Evolutionary conservation across 2,888 invertebrate species (phyloP).

Genomic region (Tenthredo distinguenda): DNA sequence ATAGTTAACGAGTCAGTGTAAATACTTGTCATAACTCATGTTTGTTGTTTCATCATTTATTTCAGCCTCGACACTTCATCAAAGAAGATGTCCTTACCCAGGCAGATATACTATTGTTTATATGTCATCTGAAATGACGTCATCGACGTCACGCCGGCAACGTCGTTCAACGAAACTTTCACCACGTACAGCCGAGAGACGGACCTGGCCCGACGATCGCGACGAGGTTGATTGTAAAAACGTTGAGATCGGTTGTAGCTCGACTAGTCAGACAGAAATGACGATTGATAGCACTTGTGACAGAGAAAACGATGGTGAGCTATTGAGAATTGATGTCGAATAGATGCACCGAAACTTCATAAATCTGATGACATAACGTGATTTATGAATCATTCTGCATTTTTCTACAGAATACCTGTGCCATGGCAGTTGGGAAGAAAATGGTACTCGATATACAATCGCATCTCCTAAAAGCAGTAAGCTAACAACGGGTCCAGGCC

Average conservation of each 20-base stretch:
- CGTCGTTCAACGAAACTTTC: slow-evolving; percentile 62
- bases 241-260: slow-evolving; percentile 74
- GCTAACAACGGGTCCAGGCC: slow-evolving; percentile 60
- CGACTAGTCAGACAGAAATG: slow-evolving; percentile 73
- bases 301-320: slow-evolving; percentile 68
- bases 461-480: slow-evolving; percentile 80
- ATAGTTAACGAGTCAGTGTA: not conserved
- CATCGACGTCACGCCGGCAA: slow-evolving; percentile 64
- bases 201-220: slow-evolving; percentile 63
- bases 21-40: not conserved
- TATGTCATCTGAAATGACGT: slow-evolving; percentile 68
- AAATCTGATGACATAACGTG: slow-evolving; percentile 62
- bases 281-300: slow-evolving; percentile 73
- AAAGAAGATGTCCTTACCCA: slow-evolving; percentile 85
- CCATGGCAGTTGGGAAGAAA: slow-evolving; percentile 87
- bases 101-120: slow-evolving; percentile 84
- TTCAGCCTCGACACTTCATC: slow-evolving; percentile 83
- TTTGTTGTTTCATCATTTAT: slow-evolving; percentile 59
- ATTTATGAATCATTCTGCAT: not conserved
- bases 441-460: slow-evolving; percentile 83
- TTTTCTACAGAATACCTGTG: slow-evolving; percentile 83
- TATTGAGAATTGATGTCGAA: not conserved
- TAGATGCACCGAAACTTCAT: slow-evolving; percentile 74
- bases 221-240: slow-evolving; percentile 70
- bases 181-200: slow-evolving; percentile 60